These are phyloP conservation scores for Ornithorhynchus anatinus DNA, from an alignment of 2,113 vertebrate species.

Conservation along the genomic window DNA sequence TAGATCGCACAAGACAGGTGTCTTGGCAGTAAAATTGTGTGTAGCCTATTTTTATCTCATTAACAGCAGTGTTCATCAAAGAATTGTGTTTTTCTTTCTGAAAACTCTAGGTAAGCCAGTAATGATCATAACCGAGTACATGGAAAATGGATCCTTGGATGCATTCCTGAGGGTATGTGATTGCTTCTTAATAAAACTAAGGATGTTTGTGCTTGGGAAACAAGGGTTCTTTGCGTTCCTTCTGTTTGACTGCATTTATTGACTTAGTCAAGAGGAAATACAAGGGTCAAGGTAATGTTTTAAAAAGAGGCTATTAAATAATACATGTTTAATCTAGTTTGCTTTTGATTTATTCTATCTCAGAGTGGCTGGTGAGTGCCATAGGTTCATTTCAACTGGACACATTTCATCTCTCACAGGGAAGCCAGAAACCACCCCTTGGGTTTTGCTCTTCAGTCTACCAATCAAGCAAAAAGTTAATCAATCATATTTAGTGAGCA, in stretches of 20 bases:
- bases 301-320: conserved; percentile 53
- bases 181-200: conserved; percentile 46
- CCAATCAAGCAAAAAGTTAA: no score
- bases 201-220: not conserved
- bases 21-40: conserved; percentile 74
- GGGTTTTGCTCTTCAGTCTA: conserved; percentile 11
- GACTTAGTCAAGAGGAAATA: not conserved
- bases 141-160: conserved; percentile 98
- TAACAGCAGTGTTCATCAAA: conserved; percentile 66
- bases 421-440: conserved; percentile 34
- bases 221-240: not conserved
- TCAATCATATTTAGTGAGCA: no score
- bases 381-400: conserved; percentile 57
- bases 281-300: conserved; percentile 14
- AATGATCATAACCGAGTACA: conserved; percentile 99
- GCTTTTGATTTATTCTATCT: conserved; percentile 50
- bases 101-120: conserved; percentile 92
- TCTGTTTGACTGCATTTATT: not conserved
- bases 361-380: conserved; percentile 9
- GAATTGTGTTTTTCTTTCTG: conserved; percentile 71
- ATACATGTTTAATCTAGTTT: conserved; percentile 38
- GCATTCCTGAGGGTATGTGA: conserved; percentile 95
- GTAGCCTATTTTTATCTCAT: conserved; percentile 75
- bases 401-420: conserved; percentile 53
- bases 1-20: conserved; percentile 73